Percentiles rank a stretch among this genome's conserved stretches.
Conservation (phyloP, 1,140 invertebrate species). For the Zaprionus capensis region DNA sequence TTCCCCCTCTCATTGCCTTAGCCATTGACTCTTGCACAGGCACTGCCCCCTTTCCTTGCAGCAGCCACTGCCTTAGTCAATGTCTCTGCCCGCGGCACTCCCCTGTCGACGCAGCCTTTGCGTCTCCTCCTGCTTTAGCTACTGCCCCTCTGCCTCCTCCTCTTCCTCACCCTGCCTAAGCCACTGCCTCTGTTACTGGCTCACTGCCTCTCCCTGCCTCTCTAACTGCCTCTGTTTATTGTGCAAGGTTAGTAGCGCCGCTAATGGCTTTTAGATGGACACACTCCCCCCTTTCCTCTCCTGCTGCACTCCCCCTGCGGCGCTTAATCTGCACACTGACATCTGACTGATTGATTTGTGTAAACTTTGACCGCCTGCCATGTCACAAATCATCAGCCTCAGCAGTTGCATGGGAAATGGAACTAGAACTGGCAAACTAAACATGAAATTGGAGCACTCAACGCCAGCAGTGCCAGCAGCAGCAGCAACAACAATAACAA, state of each 20-base stretch:
- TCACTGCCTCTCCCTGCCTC: too few species aligned
- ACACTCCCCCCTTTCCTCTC: background rate
- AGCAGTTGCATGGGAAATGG: conserved; percentile 14
- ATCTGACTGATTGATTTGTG: conserved; percentile 71
- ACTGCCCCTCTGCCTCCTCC: too few species aligned
- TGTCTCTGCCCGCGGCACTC: too few species aligned
- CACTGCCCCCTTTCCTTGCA: background rate
- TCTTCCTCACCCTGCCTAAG: background rate
- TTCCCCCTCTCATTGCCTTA: background rate
- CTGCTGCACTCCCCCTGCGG: background rate
- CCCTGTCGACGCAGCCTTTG: too few species aligned
- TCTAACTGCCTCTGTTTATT: conserved; percentile 37
- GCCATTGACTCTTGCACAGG: background rate
- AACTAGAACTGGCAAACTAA: conserved; percentile 11
- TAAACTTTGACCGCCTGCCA: conserved; percentile 70
- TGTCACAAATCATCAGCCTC: conserved; percentile 46
- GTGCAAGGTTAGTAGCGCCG: conserved; percentile 72
- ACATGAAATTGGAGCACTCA: conserved; percentile 48
- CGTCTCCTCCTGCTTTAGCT: background rate
- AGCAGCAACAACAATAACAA: conserved; percentile 31
- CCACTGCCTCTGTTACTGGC: background rate
- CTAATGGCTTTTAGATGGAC: conserved; percentile 62
- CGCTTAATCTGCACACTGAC: conserved; percentile 3
- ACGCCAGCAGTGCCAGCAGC: conserved; percentile 27
- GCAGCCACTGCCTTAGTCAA: too few species aligned